Evolutionary conservation across 2,113 vertebrate genomes (phyloP).

Genomic region (Sporophila hypoxantha): DNA sequence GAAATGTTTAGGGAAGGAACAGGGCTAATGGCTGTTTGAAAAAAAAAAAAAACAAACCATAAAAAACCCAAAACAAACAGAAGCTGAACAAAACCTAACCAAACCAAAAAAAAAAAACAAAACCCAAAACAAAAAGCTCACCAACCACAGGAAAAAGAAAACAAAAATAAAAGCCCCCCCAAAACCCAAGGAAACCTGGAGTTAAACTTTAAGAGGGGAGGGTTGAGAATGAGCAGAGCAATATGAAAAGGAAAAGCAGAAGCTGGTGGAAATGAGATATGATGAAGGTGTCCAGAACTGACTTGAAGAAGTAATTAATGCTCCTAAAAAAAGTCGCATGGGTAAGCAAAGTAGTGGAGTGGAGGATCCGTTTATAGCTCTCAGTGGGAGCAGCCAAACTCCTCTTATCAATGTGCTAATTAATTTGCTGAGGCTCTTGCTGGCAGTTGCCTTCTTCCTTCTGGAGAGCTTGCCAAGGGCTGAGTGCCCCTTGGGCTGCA

Average conservation of each 20-base stretch:
- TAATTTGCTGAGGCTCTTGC: not conserved
- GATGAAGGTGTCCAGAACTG: not conserved
- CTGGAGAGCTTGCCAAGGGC: not conserved
- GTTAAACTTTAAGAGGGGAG: not conserved
- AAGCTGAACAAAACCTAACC: not conserved
- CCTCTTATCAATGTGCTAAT: not conserved
- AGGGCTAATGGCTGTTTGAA: not conserved
- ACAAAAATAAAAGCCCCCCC: fast-evolving
- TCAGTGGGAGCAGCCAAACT: not conserved
- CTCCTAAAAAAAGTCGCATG: not conserved
- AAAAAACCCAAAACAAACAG: not conserved
- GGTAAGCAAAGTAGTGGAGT: slow-evolving; percentile 4
- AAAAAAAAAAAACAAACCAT: not conserved
- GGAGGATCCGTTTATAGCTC: slow-evolving; percentile 19
- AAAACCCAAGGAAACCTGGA: not conserved
- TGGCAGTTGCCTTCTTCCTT: not conserved
- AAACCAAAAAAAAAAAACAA: fast-evolving
- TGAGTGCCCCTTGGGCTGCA: not conserved
- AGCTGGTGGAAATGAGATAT: not conserved
- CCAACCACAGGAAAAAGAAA: not conserved
- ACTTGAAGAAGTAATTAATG: not conserved
- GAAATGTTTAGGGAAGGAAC: not conserved
- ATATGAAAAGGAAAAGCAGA: not conserved
- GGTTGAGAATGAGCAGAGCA: not conserved
- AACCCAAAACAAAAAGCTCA: not conserved